A percentile compares a stretch with the other conserved stretches of the same genome.
Evolutionary conservation across 2,888 invertebrate genomes (phyloP).

Genomic region (Drosophila birchii): DNA sequence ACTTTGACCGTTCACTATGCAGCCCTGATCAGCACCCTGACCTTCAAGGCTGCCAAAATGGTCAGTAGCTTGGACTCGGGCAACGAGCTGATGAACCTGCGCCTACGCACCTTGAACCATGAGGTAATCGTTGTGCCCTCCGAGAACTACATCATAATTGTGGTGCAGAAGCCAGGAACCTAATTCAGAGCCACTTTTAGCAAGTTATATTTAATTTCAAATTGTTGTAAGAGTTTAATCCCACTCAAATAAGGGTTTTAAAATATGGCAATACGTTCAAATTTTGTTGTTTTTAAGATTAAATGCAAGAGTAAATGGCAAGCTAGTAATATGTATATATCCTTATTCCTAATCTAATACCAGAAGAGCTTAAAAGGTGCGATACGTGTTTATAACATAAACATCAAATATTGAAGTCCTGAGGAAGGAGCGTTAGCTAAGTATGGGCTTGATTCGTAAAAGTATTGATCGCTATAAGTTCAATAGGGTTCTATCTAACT

Average conservation of each 20-base stretch:
- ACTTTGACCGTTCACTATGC: conserved; percentile 37
- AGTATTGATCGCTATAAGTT: not conserved
- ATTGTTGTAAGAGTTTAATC: not conserved
- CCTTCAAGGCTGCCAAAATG: conserved; percentile 38
- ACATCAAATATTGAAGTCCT: not conserved
- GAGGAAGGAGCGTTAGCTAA: not conserved
- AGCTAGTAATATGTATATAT: no score
- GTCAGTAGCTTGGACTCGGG: conserved; percentile 39
- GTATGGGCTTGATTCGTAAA: not conserved
- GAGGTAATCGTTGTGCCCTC: conserved; percentile 44
- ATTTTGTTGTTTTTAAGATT: not conserved
- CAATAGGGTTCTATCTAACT: not conserved
- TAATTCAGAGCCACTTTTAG: no score
- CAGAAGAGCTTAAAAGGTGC: not conserved
- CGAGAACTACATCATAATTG: conserved; percentile 46
- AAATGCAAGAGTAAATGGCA: not conserved
- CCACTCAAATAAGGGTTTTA: not conserved
- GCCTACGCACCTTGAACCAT: conserved; percentile 45
- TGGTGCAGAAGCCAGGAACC: conserved; percentile 44
- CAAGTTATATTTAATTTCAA: not conserved
- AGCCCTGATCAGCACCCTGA: conserved; percentile 29
- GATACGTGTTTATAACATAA: not conserved
- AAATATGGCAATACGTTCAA: not conserved
- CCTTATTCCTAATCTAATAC: not conserved
- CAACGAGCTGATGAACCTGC: conserved; percentile 45